These are phyloP conservation scores for Drosophila tropicalis DNA, from an alignment of 1,140 invertebrate species.

Conservation along the genomic window DNA sequence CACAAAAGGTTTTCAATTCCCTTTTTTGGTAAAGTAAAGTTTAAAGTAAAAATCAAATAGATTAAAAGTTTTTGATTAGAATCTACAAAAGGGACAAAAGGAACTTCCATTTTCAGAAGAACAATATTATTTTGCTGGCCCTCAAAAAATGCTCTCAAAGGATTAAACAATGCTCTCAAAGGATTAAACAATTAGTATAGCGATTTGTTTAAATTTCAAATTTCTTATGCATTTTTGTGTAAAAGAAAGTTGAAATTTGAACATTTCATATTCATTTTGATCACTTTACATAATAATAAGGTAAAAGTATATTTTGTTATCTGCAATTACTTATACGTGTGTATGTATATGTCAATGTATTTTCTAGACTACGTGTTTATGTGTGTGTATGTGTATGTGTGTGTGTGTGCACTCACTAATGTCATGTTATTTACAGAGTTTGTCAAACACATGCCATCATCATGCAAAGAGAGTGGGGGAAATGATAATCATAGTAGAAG, in stretches of 20 bases:
- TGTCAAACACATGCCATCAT: conserved; percentile 39
- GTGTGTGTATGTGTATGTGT: conserved; percentile 23
- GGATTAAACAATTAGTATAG: background rate
- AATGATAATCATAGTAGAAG: background rate
- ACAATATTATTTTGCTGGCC: background rate
- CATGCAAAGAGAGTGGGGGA: conserved; percentile 29
- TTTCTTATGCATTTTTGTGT: background rate
- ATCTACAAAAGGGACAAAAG: too few relatives aligned
- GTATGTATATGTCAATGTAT: background rate
- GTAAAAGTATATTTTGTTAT: conserved; percentile 4
- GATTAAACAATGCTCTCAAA: too few relatives aligned
- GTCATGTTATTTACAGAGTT: conserved; percentile 49
- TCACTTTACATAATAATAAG: background rate
- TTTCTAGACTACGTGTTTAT: conserved; percentile 34
- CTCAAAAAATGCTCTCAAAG: conserved; percentile 1
- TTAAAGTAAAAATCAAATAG: too few relatives aligned
- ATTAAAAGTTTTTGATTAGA: too few relatives aligned
- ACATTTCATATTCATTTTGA: background rate
- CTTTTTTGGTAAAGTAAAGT: too few relatives aligned
- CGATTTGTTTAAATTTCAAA: background rate
- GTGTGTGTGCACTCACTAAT: conserved; percentile 40
- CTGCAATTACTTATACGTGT: conserved; percentile 11
- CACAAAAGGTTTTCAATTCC: too few relatives aligned
- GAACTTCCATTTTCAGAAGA: too few relatives aligned
- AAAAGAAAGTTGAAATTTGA: background rate